Evolutionary conservation across 30 jellyfish, hydroid and myxozoan species (phyloP).

Genomic region (Hydractinia echinata): DNA sequence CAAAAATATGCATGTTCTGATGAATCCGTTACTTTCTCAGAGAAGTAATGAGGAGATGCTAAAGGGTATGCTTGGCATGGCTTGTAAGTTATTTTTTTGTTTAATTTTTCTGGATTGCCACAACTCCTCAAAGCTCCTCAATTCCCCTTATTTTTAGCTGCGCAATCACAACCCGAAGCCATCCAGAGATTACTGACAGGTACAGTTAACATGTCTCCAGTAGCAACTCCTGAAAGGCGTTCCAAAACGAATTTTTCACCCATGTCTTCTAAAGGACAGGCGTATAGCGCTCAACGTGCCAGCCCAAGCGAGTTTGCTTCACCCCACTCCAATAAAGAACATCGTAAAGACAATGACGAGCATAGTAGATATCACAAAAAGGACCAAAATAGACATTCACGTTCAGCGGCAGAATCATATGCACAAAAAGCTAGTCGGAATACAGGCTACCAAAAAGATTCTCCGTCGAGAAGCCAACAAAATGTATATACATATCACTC

Average conservation of each 20-base stretch:
- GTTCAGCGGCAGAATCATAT: background rate
- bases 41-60: constrained; percentile 22
- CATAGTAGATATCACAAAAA: background rate
- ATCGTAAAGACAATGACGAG: background rate
- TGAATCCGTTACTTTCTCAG: constrained; percentile 24
- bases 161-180: constrained; percentile 66
- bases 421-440: constrained; percentile 7
- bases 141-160: too few species aligned
- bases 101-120: background rate
- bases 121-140: too few species aligned
- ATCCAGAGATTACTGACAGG: constrained; percentile 71
- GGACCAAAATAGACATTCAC: constrained; percentile 2
- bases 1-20: constrained; percentile 18
- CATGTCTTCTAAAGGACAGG: background rate
- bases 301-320: too few species aligned
- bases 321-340: background rate
- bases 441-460: background rate
- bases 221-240: constrained; percentile 17
- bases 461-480: background rate
- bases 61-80: constrained; percentile 1
- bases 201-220: constrained; percentile 45
- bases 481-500: background rate
- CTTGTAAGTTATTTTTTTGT: background rate
- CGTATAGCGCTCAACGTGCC: background rate
- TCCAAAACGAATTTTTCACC: background rate